These are phyloP conservation scores for Ptychobarbus kaznakovi DNA, from an alignment of 2,797 vertebrate species.

Conservation along the genomic window DNA sequence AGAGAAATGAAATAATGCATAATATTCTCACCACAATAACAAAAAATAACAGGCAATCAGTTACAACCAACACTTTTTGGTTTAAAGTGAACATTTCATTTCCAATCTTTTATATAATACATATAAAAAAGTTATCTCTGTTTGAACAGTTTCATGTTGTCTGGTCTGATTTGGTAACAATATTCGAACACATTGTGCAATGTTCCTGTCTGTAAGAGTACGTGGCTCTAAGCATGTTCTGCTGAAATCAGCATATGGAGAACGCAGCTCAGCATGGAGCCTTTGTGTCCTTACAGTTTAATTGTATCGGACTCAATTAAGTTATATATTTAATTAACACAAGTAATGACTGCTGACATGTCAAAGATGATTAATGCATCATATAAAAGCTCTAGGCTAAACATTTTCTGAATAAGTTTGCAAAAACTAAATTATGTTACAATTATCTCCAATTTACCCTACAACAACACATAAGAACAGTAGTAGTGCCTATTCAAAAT, in stretches of 20 bases:
- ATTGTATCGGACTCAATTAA: not conserved
- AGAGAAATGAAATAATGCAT: not conserved
- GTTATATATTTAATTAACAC: not conserved
- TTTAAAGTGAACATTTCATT: not conserved
- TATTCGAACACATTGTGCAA: not conserved
- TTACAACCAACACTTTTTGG: too few relatives aligned
- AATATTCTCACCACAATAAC: too few relatives aligned
- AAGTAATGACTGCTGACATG: not conserved
- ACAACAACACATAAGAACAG: not conserved
- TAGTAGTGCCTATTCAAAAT: not conserved
- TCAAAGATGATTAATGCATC: not conserved
- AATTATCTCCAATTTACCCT: not conserved
- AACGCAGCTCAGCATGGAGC: not conserved
- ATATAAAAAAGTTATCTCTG: not conserved
- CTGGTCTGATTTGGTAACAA: not conserved
- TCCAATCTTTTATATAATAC: not conserved
- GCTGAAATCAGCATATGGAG: not conserved
- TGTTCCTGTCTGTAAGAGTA: not conserved
- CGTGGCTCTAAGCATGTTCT: not conserved
- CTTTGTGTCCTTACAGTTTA: too few relatives aligned
- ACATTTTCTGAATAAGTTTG: not conserved
- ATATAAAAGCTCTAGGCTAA: not conserved
- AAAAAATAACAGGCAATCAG: too few relatives aligned
- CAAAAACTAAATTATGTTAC: not conserved
- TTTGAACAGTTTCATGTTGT: not conserved